Conservation (phyloP, 2,113 vertebrate species). For the Sarotherodon lohbergeri region DNA sequence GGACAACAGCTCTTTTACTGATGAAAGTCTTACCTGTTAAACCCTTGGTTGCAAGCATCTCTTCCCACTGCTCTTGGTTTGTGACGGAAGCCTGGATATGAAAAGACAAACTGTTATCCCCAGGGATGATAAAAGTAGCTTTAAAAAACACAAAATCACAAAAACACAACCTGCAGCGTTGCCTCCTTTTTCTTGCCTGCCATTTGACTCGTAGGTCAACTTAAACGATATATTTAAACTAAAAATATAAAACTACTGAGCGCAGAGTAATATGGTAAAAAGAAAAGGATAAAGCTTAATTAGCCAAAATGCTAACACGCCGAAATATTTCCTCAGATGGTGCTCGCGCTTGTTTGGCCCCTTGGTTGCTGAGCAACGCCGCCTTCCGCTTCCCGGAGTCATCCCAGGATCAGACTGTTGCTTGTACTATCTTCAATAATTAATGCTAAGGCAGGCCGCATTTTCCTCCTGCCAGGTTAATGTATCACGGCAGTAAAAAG, state of each 20-base stretch:
- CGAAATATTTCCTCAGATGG: neutral
- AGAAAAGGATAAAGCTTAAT: neutral
- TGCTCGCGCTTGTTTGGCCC: slow-evolving; percentile 38
- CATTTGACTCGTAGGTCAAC: slow-evolving; percentile 34
- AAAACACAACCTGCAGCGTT: slow-evolving; percentile 66
- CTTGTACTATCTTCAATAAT: neutral
- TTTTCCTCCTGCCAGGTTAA: neutral
- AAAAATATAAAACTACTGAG: neutral
- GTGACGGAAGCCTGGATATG: slow-evolving; percentile 73
- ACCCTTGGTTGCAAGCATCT: slow-evolving; percentile 82
- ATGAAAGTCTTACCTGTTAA: slow-evolving; percentile 77
- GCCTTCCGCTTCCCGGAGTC: neutral
- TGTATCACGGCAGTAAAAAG: neutral
- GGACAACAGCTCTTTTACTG: neutral
- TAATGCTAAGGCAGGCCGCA: neutral
- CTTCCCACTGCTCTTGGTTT: slow-evolving; percentile 91
- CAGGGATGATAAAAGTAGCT: neutral
- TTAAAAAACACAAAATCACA: neutral
- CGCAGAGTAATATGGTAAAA: neutral
- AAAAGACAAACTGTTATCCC: neutral
- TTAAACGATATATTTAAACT: neutral
- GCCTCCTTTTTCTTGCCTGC: slow-evolving; percentile 78
- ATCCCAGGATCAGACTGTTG: neutral
- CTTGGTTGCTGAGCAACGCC: slow-evolving; percentile 58
- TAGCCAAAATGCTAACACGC: neutral